These are phyloP conservation scores for Ctenopoma multispine DNA, from an alignment of 2,797 vertebrate species.

Conservation along the genomic window DNA sequence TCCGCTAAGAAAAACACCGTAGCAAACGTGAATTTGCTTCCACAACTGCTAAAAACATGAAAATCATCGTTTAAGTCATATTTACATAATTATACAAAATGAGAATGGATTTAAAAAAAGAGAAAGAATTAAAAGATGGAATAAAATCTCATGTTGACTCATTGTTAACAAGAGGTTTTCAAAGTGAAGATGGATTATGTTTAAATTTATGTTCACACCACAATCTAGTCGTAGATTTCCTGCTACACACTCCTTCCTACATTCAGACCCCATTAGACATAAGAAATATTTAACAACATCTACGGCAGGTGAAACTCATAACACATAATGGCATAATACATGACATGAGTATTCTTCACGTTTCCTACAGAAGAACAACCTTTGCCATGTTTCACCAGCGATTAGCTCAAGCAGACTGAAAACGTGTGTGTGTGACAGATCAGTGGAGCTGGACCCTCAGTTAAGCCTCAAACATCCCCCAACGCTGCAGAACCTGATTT, in stretches of 20 bases:
- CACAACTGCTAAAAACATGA: conserved; percentile 29
- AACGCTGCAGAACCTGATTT: neutral
- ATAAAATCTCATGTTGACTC: neutral
- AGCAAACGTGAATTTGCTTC: conserved; percentile 2
- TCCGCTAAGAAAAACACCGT: conserved; percentile 6
- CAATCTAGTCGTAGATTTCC: neutral
- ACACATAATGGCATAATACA: conserved; percentile 33
- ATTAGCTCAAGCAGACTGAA: neutral
- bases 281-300: conserved; percentile 58
- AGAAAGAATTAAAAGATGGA: conserved; percentile 12
- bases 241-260: neutral
- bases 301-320: conserved; percentile 16
- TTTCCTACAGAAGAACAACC: conserved; percentile 13
- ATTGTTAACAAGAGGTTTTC: neutral
- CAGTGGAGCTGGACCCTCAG: neutral
- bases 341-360: neutral
- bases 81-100: conserved; percentile 51
- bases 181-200: neutral
- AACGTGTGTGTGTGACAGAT: neutral
- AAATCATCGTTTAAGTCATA: conserved; percentile 50
- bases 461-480: neutral
- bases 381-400: neutral
- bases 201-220: neutral
- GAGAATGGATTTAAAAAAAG: conserved; percentile 8
- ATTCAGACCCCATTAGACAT: conserved; percentile 10